A percentile compares a stretch with the other conserved stretches of the same genome.
Evolutionary conservation across 2,888 invertebrate species (phyloP).

Genomic region (Antheraea yamamai): DNA sequence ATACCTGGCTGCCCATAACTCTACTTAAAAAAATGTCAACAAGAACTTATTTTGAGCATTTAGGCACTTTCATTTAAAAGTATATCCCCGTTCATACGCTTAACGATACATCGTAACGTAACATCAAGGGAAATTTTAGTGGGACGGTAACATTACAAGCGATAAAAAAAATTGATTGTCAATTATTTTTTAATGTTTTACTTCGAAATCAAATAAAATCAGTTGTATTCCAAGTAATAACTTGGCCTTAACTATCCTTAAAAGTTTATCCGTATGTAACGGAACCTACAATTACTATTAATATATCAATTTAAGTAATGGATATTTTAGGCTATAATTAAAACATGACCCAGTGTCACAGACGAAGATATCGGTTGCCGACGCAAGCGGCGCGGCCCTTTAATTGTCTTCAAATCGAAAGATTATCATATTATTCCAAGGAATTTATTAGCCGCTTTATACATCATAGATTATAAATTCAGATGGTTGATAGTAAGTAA

Average conservation of each 20-base stretch:
- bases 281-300: constrained; percentile 55
- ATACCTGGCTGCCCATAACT: neutral
- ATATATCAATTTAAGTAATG: constrained; percentile 54
- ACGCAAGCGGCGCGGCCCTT: constrained; percentile 43
- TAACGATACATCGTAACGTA: neutral
- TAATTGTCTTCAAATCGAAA: constrained; percentile 56
- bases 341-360: constrained; percentile 65
- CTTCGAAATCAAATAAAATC: neutral
- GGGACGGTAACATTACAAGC: neutral
- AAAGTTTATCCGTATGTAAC: constrained; percentile 34
- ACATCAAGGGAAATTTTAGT: neutral
- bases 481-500: neutral
- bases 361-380: constrained; percentile 48
- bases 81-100: too few relatives aligned
- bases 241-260: constrained; percentile 23
- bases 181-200: neutral
- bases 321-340: constrained; percentile 51
- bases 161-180: neutral
- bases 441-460: constrained; percentile 57
- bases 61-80: neutral
- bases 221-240: neutral
- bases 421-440: constrained; percentile 50
- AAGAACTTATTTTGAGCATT: neutral
- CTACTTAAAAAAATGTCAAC: neutral
- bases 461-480: constrained; percentile 45